Evolutionary conservation across 2,888 invertebrate genomes (phyloP), one percentile per base, ranked within the genome.

Genomic region (Chelonus formosanus): DNA sequence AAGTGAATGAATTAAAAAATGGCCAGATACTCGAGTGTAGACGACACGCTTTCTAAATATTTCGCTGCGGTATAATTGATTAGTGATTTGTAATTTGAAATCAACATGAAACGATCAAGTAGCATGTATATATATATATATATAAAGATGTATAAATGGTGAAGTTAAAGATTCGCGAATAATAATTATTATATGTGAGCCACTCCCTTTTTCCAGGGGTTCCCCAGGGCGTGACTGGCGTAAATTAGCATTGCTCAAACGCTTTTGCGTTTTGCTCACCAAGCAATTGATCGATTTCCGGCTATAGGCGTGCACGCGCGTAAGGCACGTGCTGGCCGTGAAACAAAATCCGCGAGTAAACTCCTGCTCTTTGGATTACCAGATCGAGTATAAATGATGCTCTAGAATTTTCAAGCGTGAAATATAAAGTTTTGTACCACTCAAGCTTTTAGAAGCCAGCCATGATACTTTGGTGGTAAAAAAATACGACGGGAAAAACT

Each of bases 211-310:
- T 73, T 73, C 70, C 64, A 69, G 48, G 66, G 57, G 53, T 66
- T 48, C 63, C 66, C 52, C 61, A 56, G 69, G 76, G 72, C 73
- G 75, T 75, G 73, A 74, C 67, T 59, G 48, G 65, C 58, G 70
- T 72, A 62, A 63, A 70, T 69, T 63, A 70, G 66, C 63, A 62
- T 70, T 68, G 63, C 70, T 67, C 68, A 67, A 71, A 66, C 68
- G 55, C 59, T 58, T 56, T 56, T 58, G 64, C 58, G 58, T 53
- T 20, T 58, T 10, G 35, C 60, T 43, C 56, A 48, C 58, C 40
- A 40, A 53, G 45, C 72, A 70, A 74, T 77, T 74, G 73, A 75
- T 75, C 72, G 73, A 72, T 73, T 70, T 69, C 68, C 70, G 58
- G 48, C 56, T 67, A 63, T 67, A 61, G 60, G 67, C 65, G 65